These are phyloP conservation scores for Prunella strophiata DNA, from an alignment of 2,797 vertebrate species.

Conservation along the genomic window DNA sequence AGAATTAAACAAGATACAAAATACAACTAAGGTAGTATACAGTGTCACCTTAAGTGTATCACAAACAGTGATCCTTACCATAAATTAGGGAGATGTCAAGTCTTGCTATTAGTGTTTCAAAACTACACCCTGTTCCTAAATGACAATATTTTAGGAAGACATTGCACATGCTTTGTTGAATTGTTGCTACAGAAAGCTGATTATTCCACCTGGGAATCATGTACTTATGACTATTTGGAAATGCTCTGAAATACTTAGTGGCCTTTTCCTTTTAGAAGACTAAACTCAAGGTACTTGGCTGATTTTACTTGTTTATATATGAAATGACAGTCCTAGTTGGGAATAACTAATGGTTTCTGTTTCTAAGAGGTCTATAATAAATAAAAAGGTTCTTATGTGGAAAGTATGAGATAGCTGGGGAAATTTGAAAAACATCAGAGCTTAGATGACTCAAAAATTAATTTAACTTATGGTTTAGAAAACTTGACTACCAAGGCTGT, in stretches of 20 bases:
- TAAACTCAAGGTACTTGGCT: neutral
- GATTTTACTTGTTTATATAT: neutral
- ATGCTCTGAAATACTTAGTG: neutral
- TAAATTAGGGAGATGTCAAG: neutral
- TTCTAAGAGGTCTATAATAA: neutral
- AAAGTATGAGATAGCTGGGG: neutral
- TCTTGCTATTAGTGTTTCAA: neutral
- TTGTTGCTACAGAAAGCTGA: neutral
- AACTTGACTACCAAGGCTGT: neutral
- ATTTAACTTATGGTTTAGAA: neutral
- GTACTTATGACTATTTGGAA: neutral
- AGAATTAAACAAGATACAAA: neutral
- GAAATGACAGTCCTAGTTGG: neutral
- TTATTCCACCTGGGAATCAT: neutral
- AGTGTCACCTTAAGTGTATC: accelerated
- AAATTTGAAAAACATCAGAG: neutral
- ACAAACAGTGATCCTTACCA: neutral
- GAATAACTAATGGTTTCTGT: neutral
- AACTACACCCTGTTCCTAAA: neutral
- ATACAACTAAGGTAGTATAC: neutral
- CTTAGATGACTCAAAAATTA: neutral
- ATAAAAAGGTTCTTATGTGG: neutral
- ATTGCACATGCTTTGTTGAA: neutral
- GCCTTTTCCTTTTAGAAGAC: neutral
- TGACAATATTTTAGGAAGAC: neutral